A percentile compares a stretch with the other conserved stretches of the same genome.
These are phyloP conservation scores for Notoglanidium macrostoma DNA, from an alignment of 2,797 vertebrate species.

Conservation along the genomic window DNA sequence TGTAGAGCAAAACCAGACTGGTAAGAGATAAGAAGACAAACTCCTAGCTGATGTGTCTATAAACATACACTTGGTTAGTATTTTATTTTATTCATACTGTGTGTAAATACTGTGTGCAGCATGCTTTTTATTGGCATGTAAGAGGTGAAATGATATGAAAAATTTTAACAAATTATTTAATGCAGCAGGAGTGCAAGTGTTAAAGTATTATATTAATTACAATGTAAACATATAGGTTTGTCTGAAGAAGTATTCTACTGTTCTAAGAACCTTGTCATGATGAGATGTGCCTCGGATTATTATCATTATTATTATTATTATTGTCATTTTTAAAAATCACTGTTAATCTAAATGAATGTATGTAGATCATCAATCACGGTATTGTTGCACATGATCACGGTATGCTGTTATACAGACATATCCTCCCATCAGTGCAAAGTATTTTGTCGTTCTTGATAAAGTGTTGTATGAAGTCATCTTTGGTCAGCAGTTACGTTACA, in stretches of 20 bases:
- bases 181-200: not conserved
- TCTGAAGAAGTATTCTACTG: not conserved
- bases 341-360: not conserved
- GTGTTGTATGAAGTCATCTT: not conserved
- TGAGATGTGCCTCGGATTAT: not conserved
- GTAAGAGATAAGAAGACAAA: not conserved
- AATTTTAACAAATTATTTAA: constrained; percentile 11
- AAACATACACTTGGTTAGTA: not conserved
- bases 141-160: not conserved
- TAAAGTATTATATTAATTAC: not conserved
- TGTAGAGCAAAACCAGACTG: not conserved
- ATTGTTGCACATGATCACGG: not conserved
- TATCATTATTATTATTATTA: not conserved
- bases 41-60: not conserved
- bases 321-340: not conserved
- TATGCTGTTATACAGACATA: not conserved
- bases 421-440: not conserved
- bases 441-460: not conserved
- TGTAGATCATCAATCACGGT: not conserved
- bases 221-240: not conserved
- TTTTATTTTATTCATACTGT: not conserved
- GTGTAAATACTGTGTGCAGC: not conserved
- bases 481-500: no score
- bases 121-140: not conserved
- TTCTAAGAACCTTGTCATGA: not conserved